Percentiles rank a stretch among this genome's conserved stretches.
Evolutionary conservation across 2,113 vertebrate genomes (phyloP).

Genomic region (Notarius lentiginosus): DNA sequence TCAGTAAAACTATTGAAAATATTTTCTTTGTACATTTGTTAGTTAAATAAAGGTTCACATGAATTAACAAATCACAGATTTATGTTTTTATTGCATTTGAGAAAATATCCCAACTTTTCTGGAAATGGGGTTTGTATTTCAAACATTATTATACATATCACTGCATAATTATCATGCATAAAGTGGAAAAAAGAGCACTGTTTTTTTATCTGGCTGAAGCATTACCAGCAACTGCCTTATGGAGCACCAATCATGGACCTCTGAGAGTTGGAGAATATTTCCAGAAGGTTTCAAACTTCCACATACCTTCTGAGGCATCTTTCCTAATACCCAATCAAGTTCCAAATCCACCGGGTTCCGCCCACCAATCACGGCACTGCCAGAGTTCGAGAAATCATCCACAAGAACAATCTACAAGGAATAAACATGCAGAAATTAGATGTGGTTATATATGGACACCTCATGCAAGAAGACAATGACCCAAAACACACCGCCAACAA

Average conservation of each 20-base stretch:
- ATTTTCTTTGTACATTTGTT: too few species aligned
- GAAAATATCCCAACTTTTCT: too few species aligned
- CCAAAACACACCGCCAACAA: background rate
- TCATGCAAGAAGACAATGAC: background rate
- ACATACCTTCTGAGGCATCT: slow-evolving; percentile 87
- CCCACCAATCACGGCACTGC: background rate
- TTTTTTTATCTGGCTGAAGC: background rate
- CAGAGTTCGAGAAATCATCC: slow-evolving; percentile 58
- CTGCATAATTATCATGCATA: too few species aligned
- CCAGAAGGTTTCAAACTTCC: background rate
- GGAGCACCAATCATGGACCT: background rate
- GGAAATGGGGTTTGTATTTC: too few species aligned
- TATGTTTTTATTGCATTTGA: too few species aligned
- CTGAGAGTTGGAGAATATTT: background rate
- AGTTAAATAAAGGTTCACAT: too few species aligned
- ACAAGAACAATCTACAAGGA: slow-evolving; percentile 76
- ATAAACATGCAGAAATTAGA: background rate
- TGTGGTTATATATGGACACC: background rate
- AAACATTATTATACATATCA: too few species aligned
- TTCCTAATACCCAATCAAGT: slow-evolving; percentile 89
- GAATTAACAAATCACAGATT: too few species aligned
- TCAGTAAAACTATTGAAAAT: too few species aligned
- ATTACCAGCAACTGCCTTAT: background rate
- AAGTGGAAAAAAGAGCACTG: background rate
- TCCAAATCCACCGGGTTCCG: slow-evolving; percentile 81